phyloP scores from a whole-genome alignment of 2,888 invertebrate species.

The Chymomyza caudatula region DNA sequence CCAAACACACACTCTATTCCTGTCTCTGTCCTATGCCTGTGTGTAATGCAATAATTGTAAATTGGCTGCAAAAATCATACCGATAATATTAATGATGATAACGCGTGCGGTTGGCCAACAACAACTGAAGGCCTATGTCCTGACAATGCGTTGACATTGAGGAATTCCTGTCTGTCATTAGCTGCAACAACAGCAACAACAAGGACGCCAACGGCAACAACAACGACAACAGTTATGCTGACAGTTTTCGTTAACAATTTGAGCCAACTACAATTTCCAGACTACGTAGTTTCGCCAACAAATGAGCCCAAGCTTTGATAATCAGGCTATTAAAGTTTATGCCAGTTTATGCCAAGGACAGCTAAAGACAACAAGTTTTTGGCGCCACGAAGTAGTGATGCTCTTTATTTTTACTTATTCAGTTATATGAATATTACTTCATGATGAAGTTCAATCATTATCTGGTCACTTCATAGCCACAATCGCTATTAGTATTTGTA shows the following conservation, averaged over 20 bases:
- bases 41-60: slow-evolving; percentile 30
- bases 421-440: too few species aligned
- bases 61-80: slow-evolving; percentile 13
- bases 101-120: not conserved
- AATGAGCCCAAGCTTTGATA: slow-evolving; percentile 55
- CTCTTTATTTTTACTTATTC: too few species aligned
- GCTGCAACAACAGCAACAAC: not conserved
- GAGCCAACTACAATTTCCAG: not conserved
- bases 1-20: not conserved
- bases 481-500: too few species aligned
- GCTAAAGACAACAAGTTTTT: not conserved
- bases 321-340: slow-evolving; percentile 57
- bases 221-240: not conserved
- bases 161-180: not conserved
- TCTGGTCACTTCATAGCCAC: too few species aligned
- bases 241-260: not conserved
- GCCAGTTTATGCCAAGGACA: slow-evolving; percentile 13
- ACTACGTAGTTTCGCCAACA: slow-evolving; percentile 32
- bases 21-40: not conserved
- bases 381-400: not conserved
- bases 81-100: slow-evolving; percentile 7
- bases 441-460: too few species aligned
- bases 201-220: not conserved
- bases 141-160: not conserved
- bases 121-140: not conserved